Conservation (phyloP, 2,113 vertebrate species). For the Ammospiza nelsoni region DNA sequence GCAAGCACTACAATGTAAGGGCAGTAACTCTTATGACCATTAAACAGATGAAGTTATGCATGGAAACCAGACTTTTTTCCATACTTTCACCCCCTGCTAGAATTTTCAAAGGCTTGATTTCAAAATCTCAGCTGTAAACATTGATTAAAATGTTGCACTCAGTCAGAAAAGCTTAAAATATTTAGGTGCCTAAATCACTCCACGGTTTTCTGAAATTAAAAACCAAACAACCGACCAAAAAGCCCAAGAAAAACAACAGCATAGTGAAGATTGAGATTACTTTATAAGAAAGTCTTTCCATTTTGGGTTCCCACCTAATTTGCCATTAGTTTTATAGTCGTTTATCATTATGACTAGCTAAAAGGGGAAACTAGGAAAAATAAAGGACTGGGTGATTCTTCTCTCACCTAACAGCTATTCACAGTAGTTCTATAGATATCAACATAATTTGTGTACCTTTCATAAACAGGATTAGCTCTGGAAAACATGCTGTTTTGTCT, state of each 20-base stretch:
- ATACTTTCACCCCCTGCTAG: neutral
- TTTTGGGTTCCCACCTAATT: neutral
- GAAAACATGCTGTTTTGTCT: neutral
- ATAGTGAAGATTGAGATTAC: neutral
- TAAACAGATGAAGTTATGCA: neutral
- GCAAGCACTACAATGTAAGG: neutral
- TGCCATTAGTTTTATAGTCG: neutral
- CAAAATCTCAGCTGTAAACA: neutral
- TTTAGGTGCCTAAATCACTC: neutral
- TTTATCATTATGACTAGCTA: neutral
- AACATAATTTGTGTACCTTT: neutral
- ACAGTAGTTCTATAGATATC: neutral
- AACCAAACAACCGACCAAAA: neutral
- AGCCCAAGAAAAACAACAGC: neutral
- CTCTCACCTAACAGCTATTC: neutral
- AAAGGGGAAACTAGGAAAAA: neutral
- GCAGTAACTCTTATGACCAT: neutral
- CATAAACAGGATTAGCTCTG: neutral
- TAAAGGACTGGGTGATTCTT: neutral
- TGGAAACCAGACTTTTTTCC: neutral
- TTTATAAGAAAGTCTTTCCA: neutral
- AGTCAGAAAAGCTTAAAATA: neutral
- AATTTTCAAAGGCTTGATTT: neutral
- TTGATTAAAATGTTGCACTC: neutral
- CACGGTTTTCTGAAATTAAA: neutral